phyloP scores from a whole-genome alignment of 2,888 invertebrate species.

The Synergus japonicus region DNA sequence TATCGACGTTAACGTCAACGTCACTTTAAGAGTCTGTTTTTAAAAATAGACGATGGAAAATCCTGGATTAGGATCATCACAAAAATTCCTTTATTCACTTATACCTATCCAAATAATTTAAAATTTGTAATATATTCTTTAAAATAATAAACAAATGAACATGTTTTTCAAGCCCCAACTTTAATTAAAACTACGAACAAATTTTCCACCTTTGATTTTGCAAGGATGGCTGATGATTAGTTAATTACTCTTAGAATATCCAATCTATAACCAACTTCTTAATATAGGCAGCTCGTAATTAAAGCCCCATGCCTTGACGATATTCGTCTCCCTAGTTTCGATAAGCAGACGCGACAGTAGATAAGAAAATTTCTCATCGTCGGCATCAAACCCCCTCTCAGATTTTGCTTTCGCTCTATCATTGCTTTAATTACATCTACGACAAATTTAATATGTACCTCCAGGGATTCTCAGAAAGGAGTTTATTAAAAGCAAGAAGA shows the following conservation, averaged over 20 bases:
- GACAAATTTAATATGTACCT: conserved; percentile 30
- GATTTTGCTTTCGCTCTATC: conserved; percentile 16
- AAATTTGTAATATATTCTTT: too few species aligned
- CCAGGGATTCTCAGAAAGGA: not conserved
- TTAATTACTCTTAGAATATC: not conserved
- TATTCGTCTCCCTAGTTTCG: not conserved
- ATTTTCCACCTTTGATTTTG: not conserved
- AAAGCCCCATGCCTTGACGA: conserved; percentile 24
- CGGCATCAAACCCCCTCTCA: conserved; percentile 7
- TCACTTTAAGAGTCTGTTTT: not conserved
- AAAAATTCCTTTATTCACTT: not conserved
- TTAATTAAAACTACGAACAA: not conserved
- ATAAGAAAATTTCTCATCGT: conserved; percentile 33
- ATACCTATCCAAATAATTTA: too few species aligned
- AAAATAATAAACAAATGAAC: too few species aligned
- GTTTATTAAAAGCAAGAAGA: not conserved
- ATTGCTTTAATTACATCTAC: conserved; percentile 27
- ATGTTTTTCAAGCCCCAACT: not conserved
- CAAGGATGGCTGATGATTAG: not conserved
- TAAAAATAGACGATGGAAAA: conserved; percentile 21
- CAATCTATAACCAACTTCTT: conserved; percentile 26
- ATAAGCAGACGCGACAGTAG: conserved; percentile 29
- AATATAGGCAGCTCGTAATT: conserved; percentile 12
- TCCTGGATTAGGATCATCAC: not conserved
- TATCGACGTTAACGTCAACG: conserved; percentile 7